Evolutionary conservation across 2,113 vertebrate species (phyloP).

Genomic region (Madoqua kirkii): DNA sequence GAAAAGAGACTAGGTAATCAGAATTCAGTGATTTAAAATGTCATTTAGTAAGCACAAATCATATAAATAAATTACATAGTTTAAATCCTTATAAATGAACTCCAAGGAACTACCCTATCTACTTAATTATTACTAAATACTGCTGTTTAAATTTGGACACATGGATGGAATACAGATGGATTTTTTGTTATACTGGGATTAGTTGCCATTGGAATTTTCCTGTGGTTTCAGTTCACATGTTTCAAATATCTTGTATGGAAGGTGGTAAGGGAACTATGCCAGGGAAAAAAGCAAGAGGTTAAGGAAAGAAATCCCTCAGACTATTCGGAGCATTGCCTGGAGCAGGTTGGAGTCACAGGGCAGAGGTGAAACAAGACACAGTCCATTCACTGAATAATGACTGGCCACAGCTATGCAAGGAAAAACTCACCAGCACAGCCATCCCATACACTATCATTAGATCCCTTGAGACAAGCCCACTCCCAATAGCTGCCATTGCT

Average conservation of each 20-base stretch:
- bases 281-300: background rate
- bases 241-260: no score
- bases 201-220: background rate
- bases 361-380: background rate
- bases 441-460: background rate
- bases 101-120: background rate
- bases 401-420: accelerated
- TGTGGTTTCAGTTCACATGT: background rate
- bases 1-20: background rate
- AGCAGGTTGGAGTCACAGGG: background rate
- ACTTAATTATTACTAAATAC: slow-evolving; percentile 20
- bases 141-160: background rate
- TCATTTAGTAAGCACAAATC: slow-evolving; percentile 24
- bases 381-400: background rate
- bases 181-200: background rate
- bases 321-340: background rate
- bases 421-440: background rate
- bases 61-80: slow-evolving; percentile 39
- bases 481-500: background rate
- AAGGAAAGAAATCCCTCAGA: background rate
- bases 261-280: background rate
- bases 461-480: background rate
- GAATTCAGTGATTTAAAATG: background rate
- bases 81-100: slow-evolving; percentile 37
- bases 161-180: background rate